A percentile compares a stretch with the other conserved stretches of the same genome.
Evolutionary conservation across 2,113 vertebrate genomes (phyloP).

Genomic region (Trogon melanurus): DNA sequence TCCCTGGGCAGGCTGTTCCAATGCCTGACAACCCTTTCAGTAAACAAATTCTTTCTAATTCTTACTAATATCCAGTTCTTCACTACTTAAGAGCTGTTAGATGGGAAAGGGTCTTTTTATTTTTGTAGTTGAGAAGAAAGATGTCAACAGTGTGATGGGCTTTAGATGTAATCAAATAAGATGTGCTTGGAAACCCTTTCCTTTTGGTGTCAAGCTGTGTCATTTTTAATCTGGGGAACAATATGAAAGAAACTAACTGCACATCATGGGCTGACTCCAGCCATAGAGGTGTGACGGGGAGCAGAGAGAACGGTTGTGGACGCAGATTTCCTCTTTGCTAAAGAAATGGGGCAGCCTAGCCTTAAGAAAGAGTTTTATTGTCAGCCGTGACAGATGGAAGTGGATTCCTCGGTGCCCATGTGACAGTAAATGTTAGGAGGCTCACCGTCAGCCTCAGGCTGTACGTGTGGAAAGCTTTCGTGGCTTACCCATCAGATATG

Average conservation of each 20-base stretch:
- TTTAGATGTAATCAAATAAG: background rate
- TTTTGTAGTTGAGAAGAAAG: background rate
- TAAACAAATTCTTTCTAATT: no score
- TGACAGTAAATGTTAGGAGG: background rate
- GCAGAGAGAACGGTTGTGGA: background rate
- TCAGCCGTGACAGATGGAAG: background rate
- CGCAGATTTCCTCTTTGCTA: background rate
- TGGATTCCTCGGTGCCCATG: background rate
- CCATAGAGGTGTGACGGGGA: accelerated
- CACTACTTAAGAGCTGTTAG: background rate
- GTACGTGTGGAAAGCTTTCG: background rate
- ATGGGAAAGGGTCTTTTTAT: background rate
- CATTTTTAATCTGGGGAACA: slow-evolving; percentile 25
- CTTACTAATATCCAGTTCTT: background rate
- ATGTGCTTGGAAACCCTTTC: slow-evolving; percentile 15
- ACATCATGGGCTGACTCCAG: background rate
- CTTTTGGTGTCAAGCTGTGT: slow-evolving; percentile 11
- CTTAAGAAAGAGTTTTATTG: background rate
- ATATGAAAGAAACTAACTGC: background rate
- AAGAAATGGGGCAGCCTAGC: background rate
- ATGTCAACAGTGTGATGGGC: background rate
- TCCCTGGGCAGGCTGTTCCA: no score
- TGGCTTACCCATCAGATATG: background rate
- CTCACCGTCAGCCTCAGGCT: background rate
- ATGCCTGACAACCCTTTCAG: no score